A percentile compares a stretch with the other conserved stretches of the same genome.
Conservation (phyloP, 2,113 vertebrate genomes). For the Centropus unirufus region DNA sequence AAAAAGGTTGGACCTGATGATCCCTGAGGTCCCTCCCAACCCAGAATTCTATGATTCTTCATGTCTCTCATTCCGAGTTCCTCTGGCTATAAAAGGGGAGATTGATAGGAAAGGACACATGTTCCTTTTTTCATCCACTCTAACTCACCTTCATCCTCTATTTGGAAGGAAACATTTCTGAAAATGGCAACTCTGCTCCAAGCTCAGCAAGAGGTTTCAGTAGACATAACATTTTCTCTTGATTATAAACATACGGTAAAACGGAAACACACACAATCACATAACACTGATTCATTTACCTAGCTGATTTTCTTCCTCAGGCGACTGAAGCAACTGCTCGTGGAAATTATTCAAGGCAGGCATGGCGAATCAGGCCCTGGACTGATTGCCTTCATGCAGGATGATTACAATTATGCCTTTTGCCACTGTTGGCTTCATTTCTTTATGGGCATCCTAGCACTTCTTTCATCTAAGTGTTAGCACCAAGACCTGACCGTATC, state of each 20-base stretch:
- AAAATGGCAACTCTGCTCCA: too few species aligned
- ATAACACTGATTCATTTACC: not conserved
- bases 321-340: not conserved
- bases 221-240: not conserved
- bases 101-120: rapidly evolving
- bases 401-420: not conserved
- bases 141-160: rapidly evolving
- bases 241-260: not conserved
- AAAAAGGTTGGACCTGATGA: too few species aligned
- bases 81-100: too few species aligned
- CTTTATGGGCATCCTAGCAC: not conserved
- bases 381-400: not conserved
- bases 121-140: too few species aligned
- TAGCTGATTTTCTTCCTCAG: not conserved
- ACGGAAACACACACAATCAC: not conserved
- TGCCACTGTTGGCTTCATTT: not conserved
- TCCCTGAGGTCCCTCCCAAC: too few species aligned
- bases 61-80: not conserved
- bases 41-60: too few species aligned
- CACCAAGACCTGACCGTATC: not conserved
- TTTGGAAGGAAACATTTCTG: not conserved
- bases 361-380: not conserved
- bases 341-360: not conserved
- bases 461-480: not conserved
- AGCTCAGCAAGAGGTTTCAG: not conserved